Conservation (phyloP, 2,888 invertebrate genomes). For the Syrista parreyssii region DNA sequence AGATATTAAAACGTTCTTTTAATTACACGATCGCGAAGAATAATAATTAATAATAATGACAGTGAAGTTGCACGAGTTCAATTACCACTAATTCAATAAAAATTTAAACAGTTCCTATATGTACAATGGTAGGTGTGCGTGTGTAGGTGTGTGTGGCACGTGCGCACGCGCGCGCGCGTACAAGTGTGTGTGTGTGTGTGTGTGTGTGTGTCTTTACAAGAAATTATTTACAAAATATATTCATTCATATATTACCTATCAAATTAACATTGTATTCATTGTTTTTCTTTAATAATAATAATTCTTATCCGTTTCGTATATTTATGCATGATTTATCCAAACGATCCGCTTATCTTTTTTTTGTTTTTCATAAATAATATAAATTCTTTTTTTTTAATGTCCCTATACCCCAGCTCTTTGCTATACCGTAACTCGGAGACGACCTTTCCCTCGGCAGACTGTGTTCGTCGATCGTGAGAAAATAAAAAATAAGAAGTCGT, state of each 20-base stretch:
- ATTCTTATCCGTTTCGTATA: conserved; percentile 47
- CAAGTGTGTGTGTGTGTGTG: background rate
- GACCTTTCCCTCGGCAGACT: conserved; percentile 28
- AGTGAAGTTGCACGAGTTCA: conserved; percentile 48
- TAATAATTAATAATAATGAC: conserved; percentile 29
- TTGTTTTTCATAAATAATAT: conserved; percentile 58
- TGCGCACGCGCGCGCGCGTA: background rate
- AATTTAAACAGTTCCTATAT: conserved; percentile 60
- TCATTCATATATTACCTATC: conserved; percentile 63
- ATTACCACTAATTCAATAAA: conserved; percentile 59
- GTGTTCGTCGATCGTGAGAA: no score
- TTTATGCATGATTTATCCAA: conserved; percentile 53
- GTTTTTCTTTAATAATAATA: conserved; percentile 40
- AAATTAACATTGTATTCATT: conserved; percentile 59
- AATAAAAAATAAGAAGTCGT: no score
- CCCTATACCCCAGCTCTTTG: conserved; percentile 46
- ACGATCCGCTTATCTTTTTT: conserved; percentile 35
- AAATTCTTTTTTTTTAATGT: conserved; percentile 52
- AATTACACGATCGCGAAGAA: conserved; percentile 43
- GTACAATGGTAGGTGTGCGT: conserved; percentile 47
- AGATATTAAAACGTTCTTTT: conserved; percentile 26
- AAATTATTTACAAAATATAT: conserved; percentile 66
- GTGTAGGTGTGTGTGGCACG: conserved; percentile 3
- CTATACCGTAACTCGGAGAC: conserved; percentile 41
- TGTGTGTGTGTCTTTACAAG: conserved; percentile 57